Percentiles rank a stretch among this genome's conserved stretches.
Evolutionary conservation across 2,888 invertebrate genomes (phyloP).

Genomic region (Listrodromus nycthemerus): DNA sequence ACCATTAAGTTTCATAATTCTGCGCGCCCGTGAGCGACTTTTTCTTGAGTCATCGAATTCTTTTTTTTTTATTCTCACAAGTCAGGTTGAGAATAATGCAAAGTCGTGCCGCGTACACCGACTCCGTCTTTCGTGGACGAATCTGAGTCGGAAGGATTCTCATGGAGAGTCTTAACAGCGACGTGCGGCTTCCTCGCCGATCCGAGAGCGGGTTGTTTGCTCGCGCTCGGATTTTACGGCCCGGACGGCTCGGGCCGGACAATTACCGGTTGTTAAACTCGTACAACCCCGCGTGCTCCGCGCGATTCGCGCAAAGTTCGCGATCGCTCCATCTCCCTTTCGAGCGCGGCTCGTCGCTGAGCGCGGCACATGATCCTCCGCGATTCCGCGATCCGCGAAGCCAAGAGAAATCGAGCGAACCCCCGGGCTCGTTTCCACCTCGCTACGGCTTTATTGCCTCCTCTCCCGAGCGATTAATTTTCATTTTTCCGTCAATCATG

Average conservation of each 20-base stretch:
- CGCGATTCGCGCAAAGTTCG: constrained; percentile 68
- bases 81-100: neutral
- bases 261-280: constrained; percentile 82
- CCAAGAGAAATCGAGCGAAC: constrained; percentile 26
- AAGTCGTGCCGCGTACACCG: neutral
- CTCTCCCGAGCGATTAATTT: constrained; percentile 32
- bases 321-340: constrained; percentile 38
- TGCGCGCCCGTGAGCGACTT: neutral
- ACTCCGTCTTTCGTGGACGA: neutral
- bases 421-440: constrained; percentile 16
- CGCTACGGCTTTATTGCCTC: constrained; percentile 21
- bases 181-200: constrained; percentile 49
- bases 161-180: constrained; percentile 65
- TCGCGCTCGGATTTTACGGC: constrained; percentile 81
- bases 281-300: constrained; percentile 64
- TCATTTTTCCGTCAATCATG: constrained; percentile 40
- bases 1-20: no score
- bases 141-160: neutral
- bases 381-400: constrained; percentile 20
- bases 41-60: neutral
- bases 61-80: no score
- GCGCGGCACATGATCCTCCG: constrained; percentile 6
- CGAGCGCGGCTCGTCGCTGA: constrained; percentile 7
- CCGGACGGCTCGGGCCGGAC: constrained; percentile 78
- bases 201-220: constrained; percentile 77